Evolutionary conservation across 2,113 vertebrate genomes (phyloP).

Genomic region (Struthidea cinerea): DNA sequence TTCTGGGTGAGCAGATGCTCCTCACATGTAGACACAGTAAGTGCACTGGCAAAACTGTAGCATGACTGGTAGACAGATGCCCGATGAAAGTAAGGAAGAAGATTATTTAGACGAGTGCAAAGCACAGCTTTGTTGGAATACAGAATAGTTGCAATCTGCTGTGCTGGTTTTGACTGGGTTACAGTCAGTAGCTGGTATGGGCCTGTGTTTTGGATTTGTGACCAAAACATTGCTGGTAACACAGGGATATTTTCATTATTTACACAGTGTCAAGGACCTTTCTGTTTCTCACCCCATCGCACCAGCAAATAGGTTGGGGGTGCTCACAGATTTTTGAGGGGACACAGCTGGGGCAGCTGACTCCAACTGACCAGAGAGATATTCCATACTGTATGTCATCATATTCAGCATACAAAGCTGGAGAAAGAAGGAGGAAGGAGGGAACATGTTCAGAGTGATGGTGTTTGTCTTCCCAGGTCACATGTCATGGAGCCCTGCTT

Average conservation of each 20-base stretch:
- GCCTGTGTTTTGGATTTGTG: neutral
- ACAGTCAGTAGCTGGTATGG: neutral
- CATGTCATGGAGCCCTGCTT: neutral
- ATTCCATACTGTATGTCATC: neutral
- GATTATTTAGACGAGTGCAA: neutral
- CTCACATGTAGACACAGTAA: neutral
- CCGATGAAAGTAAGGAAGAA: neutral
- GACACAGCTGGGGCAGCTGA: neutral
- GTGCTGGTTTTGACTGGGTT: neutral
- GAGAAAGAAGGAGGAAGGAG: neutral
- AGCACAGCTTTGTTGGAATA: neutral
- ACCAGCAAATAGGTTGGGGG: neutral
- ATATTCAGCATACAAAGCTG: neutral
- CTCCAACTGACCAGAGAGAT: neutral
- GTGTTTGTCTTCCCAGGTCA: neutral
- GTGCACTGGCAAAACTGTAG: neutral
- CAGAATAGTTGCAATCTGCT: neutral
- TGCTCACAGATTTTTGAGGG: neutral
- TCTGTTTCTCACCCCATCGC: rapidly evolving
- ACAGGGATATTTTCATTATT: neutral
- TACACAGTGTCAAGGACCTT: neutral
- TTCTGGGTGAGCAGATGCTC: neutral
- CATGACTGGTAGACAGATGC: neutral
- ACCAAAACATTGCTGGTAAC: neutral
- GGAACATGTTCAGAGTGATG: neutral